These are phyloP conservation scores for Acrobasis consociella DNA, from an alignment of 2,888 invertebrate genomes.

Conservation along the genomic window DNA sequence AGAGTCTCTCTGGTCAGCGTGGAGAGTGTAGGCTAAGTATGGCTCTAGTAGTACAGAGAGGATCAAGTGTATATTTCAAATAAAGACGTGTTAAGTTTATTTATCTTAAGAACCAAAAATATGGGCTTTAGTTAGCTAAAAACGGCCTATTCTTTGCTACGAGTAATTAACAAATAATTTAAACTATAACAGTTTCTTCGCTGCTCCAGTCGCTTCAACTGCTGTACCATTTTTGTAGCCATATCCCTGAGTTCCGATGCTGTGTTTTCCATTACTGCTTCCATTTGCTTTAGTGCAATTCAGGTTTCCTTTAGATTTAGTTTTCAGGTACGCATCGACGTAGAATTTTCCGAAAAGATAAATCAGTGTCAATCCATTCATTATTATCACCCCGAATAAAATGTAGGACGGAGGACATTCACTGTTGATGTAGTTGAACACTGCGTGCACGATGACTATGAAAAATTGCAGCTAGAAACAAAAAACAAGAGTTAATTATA, in stretches of 20 bases:
- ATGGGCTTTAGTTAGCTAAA: too few relatives aligned
- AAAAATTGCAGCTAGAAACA: conserved; percentile 52
- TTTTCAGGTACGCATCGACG: conserved; percentile 37
- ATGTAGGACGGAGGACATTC: conserved; percentile 46
- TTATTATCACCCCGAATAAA: conserved; percentile 32
- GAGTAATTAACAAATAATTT: neutral
- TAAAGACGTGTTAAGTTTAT: too few relatives aligned
- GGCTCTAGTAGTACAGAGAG: too few relatives aligned
- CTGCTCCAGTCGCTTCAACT: neutral
- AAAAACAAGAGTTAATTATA: conserved; percentile 8
- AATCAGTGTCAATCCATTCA: conserved; percentile 41
- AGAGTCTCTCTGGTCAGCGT: too few relatives aligned
- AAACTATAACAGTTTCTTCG: conserved; percentile 7
- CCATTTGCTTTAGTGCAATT: neutral
- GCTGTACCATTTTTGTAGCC: neutral
- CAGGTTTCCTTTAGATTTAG: conserved; percentile 8
- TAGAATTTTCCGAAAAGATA: conserved; percentile 52
- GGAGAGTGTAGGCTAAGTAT: too few relatives aligned
- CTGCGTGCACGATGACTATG: conserved; percentile 38
- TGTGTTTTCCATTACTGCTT: neutral
- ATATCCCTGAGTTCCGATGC: neutral
- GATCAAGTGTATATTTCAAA: too few relatives aligned
- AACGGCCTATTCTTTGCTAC: too few relatives aligned
- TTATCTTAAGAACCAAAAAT: too few relatives aligned
- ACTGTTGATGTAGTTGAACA: conserved; percentile 31